Base-by-base conservation (phyloP, 2,797 vertebrate species). In the Lemur catta region DNA sequence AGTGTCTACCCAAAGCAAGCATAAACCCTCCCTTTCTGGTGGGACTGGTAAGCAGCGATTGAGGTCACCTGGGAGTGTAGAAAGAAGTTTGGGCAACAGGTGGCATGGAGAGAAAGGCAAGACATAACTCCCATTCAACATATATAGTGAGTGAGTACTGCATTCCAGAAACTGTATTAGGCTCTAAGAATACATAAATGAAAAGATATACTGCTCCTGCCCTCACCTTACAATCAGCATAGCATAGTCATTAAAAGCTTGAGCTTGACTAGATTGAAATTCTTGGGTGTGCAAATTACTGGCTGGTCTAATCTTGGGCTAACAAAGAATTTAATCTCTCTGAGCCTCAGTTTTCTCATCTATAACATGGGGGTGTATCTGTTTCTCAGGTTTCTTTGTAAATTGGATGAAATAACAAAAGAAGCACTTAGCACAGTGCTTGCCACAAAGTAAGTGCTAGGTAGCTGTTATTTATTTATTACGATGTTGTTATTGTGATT, bases 361-460 rank as follows among this genome's bases (percentile, higher is more conserved):
- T 94, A 3, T 91, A 78, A 94, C 95, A 67, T 61, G 72, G 22
- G 46, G 24, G n/a, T 90, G 4, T 12, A 61, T 15, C 80, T 90
- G 30, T 94, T 89, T 91, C 9, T 75, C 38, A 48, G 22, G 48
- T 46, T 95, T 93, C 79, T 91, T 82, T 92, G 35, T 94, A 91
- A 84, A 12, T 72, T 72, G 79, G 46, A 43, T 88, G 35, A 93
- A 94, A 74, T 94, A 88, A 76, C 22, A 30, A 80, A 91, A 92
- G 69, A 78, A 78, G n/a, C 41, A 80, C 15, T 33, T 55, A 79
- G 52, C 15, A 72, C 30, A 59, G 38, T 78, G 69, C 41, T 57
- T 90, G 48, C 43, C 81, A 79, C 41, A 78, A 48, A 75, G 55
- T 91, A 50, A 84, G 17, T 80, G 41, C 67, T 79, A 63, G 33